Evolutionary conservation across 2,113 vertebrate genomes (phyloP).

Genomic region (Phalacrocorax brasilianus): DNA sequence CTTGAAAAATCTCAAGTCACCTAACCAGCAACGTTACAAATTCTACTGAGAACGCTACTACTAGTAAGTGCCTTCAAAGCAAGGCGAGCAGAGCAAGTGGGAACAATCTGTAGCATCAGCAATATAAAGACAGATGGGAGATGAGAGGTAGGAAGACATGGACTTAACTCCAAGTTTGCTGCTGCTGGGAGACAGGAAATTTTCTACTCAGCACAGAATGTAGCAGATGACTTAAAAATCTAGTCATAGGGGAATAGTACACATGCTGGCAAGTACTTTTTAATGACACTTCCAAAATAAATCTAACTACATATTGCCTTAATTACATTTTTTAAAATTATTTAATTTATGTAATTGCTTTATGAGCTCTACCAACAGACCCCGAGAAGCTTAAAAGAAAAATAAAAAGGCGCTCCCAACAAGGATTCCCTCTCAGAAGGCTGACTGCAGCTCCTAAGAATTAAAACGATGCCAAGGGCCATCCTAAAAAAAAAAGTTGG

Average conservation of each 20-base stretch:
- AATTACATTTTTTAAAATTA: conserved; percentile 15
- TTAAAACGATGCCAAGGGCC: not conserved
- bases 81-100: accelerated
- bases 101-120: not conserved
- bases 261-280: not conserved
- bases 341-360: conserved; percentile 21
- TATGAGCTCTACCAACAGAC: not conserved
- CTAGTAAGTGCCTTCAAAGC: not conserved
- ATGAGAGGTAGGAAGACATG: not conserved
- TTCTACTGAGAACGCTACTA: not conserved
- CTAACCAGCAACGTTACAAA: not conserved
- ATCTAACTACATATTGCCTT: not conserved
- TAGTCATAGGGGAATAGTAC: not conserved
- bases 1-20: not conserved
- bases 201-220: not conserved
- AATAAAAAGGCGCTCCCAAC: not conserved
- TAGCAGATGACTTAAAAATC: not conserved
- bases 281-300: conserved; percentile 17
- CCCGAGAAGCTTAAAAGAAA: not conserved
- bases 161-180: not conserved
- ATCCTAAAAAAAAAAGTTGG: not conserved
- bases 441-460: not conserved
- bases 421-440: not conserved
- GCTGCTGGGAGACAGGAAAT: not conserved
- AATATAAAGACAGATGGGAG: not conserved